Percentiles rank a stretch among this genome's conserved stretches.
These are phyloP conservation scores for Gandaritis pyraliata DNA, from an alignment of 2,888 invertebrate species.

Conservation along the genomic window DNA sequence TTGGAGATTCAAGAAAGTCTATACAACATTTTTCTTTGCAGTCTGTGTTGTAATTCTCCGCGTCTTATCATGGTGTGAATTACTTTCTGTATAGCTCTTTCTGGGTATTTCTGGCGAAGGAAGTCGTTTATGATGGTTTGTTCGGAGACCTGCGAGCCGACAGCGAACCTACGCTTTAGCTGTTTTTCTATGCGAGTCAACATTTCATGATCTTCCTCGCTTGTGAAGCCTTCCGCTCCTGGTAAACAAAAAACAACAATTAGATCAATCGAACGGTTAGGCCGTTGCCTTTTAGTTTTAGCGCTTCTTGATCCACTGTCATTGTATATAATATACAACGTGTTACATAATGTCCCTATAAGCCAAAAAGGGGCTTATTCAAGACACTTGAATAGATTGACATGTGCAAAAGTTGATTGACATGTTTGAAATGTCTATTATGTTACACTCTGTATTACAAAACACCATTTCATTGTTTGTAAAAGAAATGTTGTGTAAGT, in stretches of 20 bases:
- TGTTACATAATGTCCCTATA: too few relatives aligned
- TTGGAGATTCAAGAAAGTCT: slow-evolving; percentile 88
- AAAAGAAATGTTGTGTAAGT: neutral
- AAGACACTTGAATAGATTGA: too few relatives aligned
- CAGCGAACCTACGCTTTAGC: slow-evolving; percentile 95
- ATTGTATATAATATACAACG: too few relatives aligned
- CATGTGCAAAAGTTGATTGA: too few relatives aligned
- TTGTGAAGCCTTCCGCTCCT: slow-evolving; percentile 99
- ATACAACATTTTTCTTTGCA: slow-evolving; percentile 98
- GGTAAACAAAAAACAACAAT: slow-evolving; percentile 26
- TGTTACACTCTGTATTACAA: too few relatives aligned
- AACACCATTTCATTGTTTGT: too few relatives aligned
- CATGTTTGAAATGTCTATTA: too few relatives aligned
- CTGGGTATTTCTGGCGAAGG: slow-evolving; percentile 92
- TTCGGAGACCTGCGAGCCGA: slow-evolving; percentile 98
- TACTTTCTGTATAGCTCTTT: slow-evolving; percentile 94
- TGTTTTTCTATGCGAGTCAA: slow-evolving; percentile 96
- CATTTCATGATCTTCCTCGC: slow-evolving; percentile 96
- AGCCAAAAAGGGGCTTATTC: too few relatives aligned
- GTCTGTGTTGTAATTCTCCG: slow-evolving; percentile 97
- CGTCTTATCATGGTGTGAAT: slow-evolving; percentile 97
- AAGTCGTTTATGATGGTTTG: slow-evolving; percentile 96
- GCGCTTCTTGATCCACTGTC: too few relatives aligned
- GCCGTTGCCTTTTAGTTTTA: too few relatives aligned
- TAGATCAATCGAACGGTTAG: too few relatives aligned